Base-by-base conservation (phyloP, 2,888 invertebrate genomes). In the Papilio demoleus region DNA sequence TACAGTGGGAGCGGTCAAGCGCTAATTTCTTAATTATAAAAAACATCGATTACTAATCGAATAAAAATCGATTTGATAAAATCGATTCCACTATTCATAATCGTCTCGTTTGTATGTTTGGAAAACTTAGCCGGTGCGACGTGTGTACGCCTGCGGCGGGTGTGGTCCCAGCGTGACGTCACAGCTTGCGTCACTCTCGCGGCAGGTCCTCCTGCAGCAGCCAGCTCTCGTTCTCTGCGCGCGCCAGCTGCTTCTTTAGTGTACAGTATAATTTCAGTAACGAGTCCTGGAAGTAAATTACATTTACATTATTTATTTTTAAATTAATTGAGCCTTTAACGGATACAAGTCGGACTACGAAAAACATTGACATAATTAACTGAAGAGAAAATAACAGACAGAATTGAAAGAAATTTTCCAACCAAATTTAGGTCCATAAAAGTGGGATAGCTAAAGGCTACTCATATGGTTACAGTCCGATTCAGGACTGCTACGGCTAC, bases 261-360 rank as follows among this genome's bases (percentile, higher is more conserved):
- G 94, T 94, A 78, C 93, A 93, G 83, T 95, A 95, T 22, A 96
- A 90, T 79, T 95, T 94, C 76, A 94, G 90, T 75, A 96, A 87
- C 67, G 95, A 95, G 79, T 96, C 95, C 95, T 95, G 88, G 11
- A 86, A 90, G 68, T 64, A 70, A 42, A 61, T 65, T 47, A 31
- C 24, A 58, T 60, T 45, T 12, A 38, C 47, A 59, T 36, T 38
- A 38, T 14, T 12, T 4, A 38, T 14, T 36, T 36, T 31, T 5
- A 31, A 34, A 34, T 8, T 34, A 5, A 34, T 4, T 8, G 0
- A 1, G 11, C 3, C 31, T 3, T 9, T 38, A n/a, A n/a, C n/a
- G n/a, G n/a, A n/a, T n/a, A n/a, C n/a, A n/a, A n/a, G n/a, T n/a
- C n/a, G n/a, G n/a, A n/a, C n/a, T n/a, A n/a, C n/a, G n/a, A n/a